Evolutionary conservation across 1,140 invertebrate species (phyloP), one percentile per base, ranked within the genome.

Genomic region (Musca domestica): DNA sequence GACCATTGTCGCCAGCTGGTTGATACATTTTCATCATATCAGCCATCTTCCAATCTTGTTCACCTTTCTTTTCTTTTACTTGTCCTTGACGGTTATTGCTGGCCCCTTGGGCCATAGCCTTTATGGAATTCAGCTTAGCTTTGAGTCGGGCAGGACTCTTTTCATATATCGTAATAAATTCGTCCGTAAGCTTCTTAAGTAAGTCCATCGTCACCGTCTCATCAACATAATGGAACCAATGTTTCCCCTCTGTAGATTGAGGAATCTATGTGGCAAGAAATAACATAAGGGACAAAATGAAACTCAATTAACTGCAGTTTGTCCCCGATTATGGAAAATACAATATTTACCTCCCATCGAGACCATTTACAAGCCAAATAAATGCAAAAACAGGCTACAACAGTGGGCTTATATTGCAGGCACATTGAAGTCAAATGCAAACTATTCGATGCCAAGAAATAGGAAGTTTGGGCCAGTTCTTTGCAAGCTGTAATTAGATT

Each of bases 401-500:
- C 91, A 0, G 95, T 96, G 14, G 96, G 95, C 75, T 91, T 92
- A 78, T 97, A 97, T 83, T 96, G 94, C 52, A 98, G 87, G 85
- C 94, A 98, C 94, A 98, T 96, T 19, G 94, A 98, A 3, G 96
- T 98, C 76, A 98, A 85, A 83, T 98, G 95, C 25, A 99, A 85
- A 83, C 95, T 97, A 85, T 98, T 98, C 49, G 96, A 98, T 70
- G 96, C 96, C 91, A 98, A 93, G 83, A 97, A 96, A 86, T 98
- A 98, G 0, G 95, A 96, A 46, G 95, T 97, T 84, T 98, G 95
- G 41, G 95, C 94, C 71, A 98, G 86, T 83, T 98, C 95, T 85
- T 97, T 98, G 76, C 91, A 92, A 54, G 94, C 94, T 95, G 87
- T 70, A 87, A 84, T 71, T n/a, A n/a, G n/a, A n/a, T n/a, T n/a